Evolutionary conservation across 1,140 invertebrate genomes (phyloP).

Genomic region (Drosophila paulistorum): DNA sequence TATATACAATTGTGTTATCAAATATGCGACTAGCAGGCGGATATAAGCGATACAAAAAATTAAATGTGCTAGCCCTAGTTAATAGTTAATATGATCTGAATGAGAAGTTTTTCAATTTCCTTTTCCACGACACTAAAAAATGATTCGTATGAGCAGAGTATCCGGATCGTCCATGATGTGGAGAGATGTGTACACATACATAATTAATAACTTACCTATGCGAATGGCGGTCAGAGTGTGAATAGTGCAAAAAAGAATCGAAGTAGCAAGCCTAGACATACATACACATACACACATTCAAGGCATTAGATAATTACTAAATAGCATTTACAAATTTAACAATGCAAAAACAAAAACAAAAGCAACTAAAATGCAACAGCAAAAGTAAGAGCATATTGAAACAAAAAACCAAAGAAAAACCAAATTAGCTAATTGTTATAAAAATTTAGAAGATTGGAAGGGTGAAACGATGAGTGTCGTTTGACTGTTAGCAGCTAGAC

Average conservation of each 20-base stretch:
- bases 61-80: slow-evolving; percentile 14
- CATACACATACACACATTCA: slow-evolving; percentile 32
- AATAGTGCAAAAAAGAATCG: slow-evolving; percentile 23
- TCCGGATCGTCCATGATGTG: neutral
- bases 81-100: slow-evolving; percentile 1
- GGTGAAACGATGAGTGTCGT: slow-evolving; percentile 14
- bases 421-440: slow-evolving; percentile 59
- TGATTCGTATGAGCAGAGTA: neutral
- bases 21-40: neutral
- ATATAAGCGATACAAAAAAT: neutral
- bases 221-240: slow-evolving; percentile 3
- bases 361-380: slow-evolving; percentile 21
- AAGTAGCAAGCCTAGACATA: slow-evolving; percentile 17
- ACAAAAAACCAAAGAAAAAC: slow-evolving; percentile 30
- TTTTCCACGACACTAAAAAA: neutral
- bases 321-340: slow-evolving; percentile 48
- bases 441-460: slow-evolving; percentile 32
- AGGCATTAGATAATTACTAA: slow-evolving; percentile 47
- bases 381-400: slow-evolving; percentile 19
- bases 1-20: slow-evolving; percentile 12
- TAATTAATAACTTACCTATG: neutral
- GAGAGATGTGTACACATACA: neutral
- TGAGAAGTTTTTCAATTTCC: slow-evolving; percentile 4
- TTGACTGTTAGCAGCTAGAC: neutral
- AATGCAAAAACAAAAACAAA: slow-evolving; percentile 13